Evolutionary conservation across 2,888 invertebrate genomes (phyloP).

Genomic region (Nasonia oneida): DNA sequence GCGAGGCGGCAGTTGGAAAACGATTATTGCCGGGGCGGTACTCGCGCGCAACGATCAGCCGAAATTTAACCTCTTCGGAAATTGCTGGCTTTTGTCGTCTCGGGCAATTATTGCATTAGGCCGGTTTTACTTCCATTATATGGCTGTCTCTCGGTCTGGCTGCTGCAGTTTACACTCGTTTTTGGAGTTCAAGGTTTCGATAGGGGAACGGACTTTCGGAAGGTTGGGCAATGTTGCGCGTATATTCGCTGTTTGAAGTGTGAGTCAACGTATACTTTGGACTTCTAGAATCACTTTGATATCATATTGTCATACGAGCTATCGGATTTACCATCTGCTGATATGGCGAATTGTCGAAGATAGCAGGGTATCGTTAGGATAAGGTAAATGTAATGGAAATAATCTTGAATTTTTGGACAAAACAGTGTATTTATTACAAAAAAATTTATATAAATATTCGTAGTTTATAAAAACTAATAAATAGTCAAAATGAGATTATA

Average conservation of each 20-base stretch:
- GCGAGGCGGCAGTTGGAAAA: not conserved
- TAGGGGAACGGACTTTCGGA: not conserved
- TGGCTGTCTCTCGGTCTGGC: not conserved
- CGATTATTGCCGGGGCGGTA: conserved; percentile 56
- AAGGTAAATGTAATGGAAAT: not conserved
- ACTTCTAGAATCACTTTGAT: not conserved
- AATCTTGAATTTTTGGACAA: not conserved
- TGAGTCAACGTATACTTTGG: not conserved
- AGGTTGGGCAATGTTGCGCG: not conserved
- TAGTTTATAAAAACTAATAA: not conserved
- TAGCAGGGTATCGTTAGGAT: not conserved
- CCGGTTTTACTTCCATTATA: conserved; percentile 48
- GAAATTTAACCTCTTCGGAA: conserved; percentile 46
- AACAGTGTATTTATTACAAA: not conserved
- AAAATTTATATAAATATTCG: no score
- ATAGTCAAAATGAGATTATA: not conserved
- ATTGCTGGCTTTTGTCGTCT: conserved; percentile 58
- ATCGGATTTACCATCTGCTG: not conserved
- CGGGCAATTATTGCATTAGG: conserved; percentile 59
- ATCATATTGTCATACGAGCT: not conserved
- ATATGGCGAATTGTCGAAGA: not conserved
- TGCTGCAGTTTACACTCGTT: conserved; percentile 5
- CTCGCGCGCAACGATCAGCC: conserved; percentile 13
- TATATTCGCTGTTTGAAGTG: not conserved
- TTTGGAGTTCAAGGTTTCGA: not conserved